Conservation (phyloP, 2,888 invertebrate genomes). For the Odontocerum albicorne region DNA sequence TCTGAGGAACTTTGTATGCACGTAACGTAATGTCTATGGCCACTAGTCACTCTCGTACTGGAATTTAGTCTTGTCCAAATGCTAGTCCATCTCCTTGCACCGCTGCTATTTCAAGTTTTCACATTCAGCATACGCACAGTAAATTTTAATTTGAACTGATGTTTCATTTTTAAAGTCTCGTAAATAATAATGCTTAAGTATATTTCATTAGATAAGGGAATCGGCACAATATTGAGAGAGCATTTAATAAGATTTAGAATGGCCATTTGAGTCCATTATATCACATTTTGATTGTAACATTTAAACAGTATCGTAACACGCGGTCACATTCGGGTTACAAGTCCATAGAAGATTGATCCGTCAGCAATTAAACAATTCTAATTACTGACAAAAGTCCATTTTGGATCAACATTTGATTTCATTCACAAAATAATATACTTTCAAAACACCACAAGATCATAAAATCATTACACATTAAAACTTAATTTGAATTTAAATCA, state of each 20-base stretch:
- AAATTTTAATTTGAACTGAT: too few relatives aligned
- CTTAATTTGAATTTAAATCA: constrained; percentile 33
- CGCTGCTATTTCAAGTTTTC: not conserved
- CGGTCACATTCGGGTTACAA: too few relatives aligned
- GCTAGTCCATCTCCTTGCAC: not conserved
- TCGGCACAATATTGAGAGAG: constrained; percentile 9
- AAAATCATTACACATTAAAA: constrained; percentile 22
- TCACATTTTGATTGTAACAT: too few relatives aligned
- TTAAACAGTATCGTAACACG: constrained; percentile 1
- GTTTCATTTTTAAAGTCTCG: constrained; percentile 7
- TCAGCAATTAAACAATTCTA: constrained; percentile 25
- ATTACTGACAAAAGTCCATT: constrained; percentile 29
- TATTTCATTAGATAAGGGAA: constrained; percentile 7
- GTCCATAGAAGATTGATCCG: constrained; percentile 27
- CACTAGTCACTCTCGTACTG: constrained; percentile 17
- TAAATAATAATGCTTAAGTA: too few relatives aligned
- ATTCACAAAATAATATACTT: too few relatives aligned
- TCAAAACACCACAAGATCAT: not conserved
- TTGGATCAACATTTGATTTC: constrained; percentile 9
- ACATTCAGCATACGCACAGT: too few relatives aligned
- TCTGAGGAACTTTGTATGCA: constrained; percentile 35
- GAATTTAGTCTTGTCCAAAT: not conserved
- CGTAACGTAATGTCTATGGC: constrained; percentile 35
- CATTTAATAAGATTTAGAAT: constrained; percentile 4
- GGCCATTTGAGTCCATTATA: constrained; percentile 10